These are phyloP conservation scores for Pelodiscus sinensis DNA, from an alignment of 2,113 vertebrate genomes.

Conservation along the genomic window DNA sequence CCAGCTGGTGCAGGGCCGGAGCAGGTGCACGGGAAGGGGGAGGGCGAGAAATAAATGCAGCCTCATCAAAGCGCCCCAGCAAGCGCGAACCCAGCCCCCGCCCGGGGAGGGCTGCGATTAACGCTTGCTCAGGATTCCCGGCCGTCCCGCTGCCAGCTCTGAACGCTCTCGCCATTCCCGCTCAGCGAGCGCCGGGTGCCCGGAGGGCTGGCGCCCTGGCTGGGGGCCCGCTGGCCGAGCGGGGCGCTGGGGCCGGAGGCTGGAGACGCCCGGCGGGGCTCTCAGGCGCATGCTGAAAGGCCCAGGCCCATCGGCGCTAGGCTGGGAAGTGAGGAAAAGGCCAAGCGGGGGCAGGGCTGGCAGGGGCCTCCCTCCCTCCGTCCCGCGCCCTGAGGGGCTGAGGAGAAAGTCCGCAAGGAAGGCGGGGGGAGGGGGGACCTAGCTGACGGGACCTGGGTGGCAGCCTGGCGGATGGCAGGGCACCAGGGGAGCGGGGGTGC, in stretches of 20 bases:
- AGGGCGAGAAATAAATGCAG: conserved; percentile 45
- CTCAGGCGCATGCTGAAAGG: background rate
- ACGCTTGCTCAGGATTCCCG: conserved; percentile 6
- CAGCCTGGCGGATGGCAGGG: too few relatives aligned
- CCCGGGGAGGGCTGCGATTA: background rate
- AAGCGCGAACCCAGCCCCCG: conserved; percentile 7
- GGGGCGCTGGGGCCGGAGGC: background rate
- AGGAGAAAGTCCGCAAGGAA: too few relatives aligned
- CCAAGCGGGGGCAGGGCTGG: background rate
- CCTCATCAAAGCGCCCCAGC: conserved; percentile 46
- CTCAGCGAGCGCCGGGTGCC: background rate
- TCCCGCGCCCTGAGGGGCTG: background rate
- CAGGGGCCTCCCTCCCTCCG: background rate
- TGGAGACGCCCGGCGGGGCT: too few relatives aligned
- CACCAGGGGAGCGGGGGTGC: too few relatives aligned
- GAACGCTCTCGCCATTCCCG: background rate
- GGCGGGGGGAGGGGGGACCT: background rate
- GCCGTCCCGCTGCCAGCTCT: background rate
- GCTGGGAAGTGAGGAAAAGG: too few relatives aligned
- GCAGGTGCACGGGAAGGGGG: too few relatives aligned
- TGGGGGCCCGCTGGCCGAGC: background rate
- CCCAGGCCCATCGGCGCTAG: background rate
- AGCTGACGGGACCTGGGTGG: too few relatives aligned
- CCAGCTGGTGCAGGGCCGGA: conserved; percentile 12
- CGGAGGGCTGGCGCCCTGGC: background rate